Conservation (phyloP, 2,888 invertebrate genomes). For the Drosophila anomalipes region DNA sequence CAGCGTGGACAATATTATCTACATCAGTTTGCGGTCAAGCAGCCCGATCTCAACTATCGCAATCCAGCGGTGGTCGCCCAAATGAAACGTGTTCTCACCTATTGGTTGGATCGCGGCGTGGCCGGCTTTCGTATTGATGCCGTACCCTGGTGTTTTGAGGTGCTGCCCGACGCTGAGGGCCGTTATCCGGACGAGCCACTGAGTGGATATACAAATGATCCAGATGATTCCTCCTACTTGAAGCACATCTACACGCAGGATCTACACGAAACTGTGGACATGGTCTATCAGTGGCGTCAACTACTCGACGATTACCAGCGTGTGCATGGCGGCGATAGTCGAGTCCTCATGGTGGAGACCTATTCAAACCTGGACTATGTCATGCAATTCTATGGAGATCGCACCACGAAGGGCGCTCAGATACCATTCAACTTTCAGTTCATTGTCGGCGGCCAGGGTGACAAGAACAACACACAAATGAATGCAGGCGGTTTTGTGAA, state of each 20-base stretch:
- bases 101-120: slow-evolving; percentile 93
- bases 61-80: slow-evolving; percentile 88
- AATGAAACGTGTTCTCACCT: slow-evolving; percentile 88
- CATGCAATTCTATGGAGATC: slow-evolving; percentile 88
- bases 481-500: slow-evolving; percentile 86
- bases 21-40: slow-evolving; percentile 90
- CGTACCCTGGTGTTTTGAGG: slow-evolving; percentile 86
- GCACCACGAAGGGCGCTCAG: slow-evolving; percentile 86
- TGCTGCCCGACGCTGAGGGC: slow-evolving; percentile 86
- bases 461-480: slow-evolving; percentile 84
- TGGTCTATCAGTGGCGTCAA: slow-evolving; percentile 89
- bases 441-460: slow-evolving; percentile 86
- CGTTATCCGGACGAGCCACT: slow-evolving; percentile 87
- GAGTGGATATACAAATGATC: slow-evolving; percentile 85
- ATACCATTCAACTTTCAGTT: slow-evolving; percentile 90
- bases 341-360: slow-evolving; percentile 88
- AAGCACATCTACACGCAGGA: slow-evolving; percentile 89
- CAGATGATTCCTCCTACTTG: slow-evolving; percentile 87
- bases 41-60: slow-evolving; percentile 91
- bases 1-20: slow-evolving; percentile 90
- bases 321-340: slow-evolving; percentile 84
- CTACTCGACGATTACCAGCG: slow-evolving; percentile 87
- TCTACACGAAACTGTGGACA: slow-evolving; percentile 88
- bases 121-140: slow-evolving; percentile 95
- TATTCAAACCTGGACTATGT: slow-evolving; percentile 86